These are phyloP conservation scores for Griposia aprilina DNA, from an alignment of 2,888 invertebrate species.

Conservation along the genomic window DNA sequence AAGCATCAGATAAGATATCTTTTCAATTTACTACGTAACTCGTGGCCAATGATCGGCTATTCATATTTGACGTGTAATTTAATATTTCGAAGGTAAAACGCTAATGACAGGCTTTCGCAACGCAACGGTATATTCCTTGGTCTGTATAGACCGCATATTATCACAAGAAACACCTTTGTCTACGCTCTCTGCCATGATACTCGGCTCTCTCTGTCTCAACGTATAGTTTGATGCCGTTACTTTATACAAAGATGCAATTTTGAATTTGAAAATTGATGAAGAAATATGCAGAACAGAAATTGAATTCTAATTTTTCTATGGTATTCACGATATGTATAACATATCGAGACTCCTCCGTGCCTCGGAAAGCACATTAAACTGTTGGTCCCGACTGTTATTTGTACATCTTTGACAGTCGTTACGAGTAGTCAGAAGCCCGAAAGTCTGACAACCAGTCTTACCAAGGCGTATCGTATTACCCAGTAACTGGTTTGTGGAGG, in stretches of 20 bases:
- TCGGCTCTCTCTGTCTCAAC: constrained; percentile 8
- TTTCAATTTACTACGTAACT: constrained; percentile 50
- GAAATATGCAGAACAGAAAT: not conserved
- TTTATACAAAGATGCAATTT: constrained; percentile 9
- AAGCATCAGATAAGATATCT: constrained; percentile 55
- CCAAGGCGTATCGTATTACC: too few relatives aligned
- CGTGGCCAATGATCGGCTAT: constrained; percentile 52
- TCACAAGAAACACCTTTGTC: constrained; percentile 51
- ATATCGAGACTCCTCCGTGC: too few relatives aligned
- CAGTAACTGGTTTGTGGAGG: too few relatives aligned
- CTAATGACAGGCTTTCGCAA: constrained; percentile 63
- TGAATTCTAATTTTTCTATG: not conserved
- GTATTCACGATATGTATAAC: not conserved
- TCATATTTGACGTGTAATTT: constrained; percentile 66
- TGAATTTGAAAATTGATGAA: constrained; percentile 15
- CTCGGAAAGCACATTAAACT: too few relatives aligned
- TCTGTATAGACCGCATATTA: constrained; percentile 46
- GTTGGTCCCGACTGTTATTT: too few relatives aligned
- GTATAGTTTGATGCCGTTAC: constrained; percentile 56
- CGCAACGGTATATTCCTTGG: constrained; percentile 70
- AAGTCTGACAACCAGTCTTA: too few relatives aligned
- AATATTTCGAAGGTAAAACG: constrained; percentile 59
- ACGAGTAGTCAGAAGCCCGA: too few relatives aligned
- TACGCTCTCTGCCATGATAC: constrained; percentile 17
- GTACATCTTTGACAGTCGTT: too few relatives aligned